Percentiles rank a stretch among this genome's conserved stretches.
phyloP scores from a whole-genome alignment of 2,888 invertebrate genomes.

The Melipona bicolor region DNA sequence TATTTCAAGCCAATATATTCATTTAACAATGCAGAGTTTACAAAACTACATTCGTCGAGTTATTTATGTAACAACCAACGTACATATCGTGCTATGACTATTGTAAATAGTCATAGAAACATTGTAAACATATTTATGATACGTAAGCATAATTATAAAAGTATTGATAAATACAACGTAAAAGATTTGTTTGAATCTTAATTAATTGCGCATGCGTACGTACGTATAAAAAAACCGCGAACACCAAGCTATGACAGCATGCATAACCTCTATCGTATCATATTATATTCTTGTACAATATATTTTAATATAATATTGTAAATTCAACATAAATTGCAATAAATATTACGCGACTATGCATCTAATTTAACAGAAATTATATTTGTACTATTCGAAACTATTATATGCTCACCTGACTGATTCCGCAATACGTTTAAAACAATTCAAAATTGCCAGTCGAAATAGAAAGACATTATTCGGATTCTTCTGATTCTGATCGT shows the following conservation, averaged over 20 bases:
- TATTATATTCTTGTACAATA: not conserved
- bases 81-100: not conserved
- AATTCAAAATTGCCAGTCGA: constrained; percentile 71
- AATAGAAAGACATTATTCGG: constrained; percentile 74
- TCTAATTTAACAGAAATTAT: not conserved
- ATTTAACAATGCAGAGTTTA: too few relatives aligned
- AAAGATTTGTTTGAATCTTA: not conserved
- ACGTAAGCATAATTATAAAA: not conserved
- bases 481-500: constrained; percentile 19
- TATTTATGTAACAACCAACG: not conserved
- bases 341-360: not conserved
- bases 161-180: not conserved
- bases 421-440: constrained; percentile 72
- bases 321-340: not conserved
- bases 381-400: not conserved
- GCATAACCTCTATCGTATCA: constrained; percentile 39
- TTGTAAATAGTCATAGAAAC: not conserved
- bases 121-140: not conserved
- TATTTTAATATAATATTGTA: too few relatives aligned
- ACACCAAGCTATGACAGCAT: not conserved
- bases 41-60: not conserved
- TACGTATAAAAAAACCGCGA: constrained; percentile 13
- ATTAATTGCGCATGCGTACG: constrained; percentile 35
- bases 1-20: not conserved
- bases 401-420: constrained; percentile 76